phyloP scores from a whole-genome alignment of 2,888 invertebrate genomes.

The Drosophila parthenogenetica region DNA sequence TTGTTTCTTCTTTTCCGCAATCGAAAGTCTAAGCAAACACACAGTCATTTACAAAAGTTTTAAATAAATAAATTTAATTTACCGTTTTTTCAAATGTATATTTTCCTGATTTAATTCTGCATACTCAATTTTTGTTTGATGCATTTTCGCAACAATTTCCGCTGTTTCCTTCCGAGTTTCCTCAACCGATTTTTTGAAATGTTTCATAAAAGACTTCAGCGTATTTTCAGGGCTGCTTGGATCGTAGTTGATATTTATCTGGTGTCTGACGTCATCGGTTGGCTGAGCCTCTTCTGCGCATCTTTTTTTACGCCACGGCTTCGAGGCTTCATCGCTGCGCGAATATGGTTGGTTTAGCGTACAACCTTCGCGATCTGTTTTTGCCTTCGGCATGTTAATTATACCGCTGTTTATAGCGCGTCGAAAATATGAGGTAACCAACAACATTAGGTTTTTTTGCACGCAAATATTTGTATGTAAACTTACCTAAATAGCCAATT shows the following conservation, averaged over 20 bases:
- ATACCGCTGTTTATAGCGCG: not conserved
- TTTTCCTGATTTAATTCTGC: constrained; percentile 19
- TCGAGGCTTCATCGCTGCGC: not conserved
- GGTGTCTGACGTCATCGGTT: not conserved
- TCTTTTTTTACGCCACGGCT: not conserved
- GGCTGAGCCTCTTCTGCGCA: not conserved
- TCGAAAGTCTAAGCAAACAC: too few relatives aligned
- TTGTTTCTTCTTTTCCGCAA: not conserved
- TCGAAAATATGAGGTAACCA: not conserved
- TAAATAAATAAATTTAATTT: not conserved
- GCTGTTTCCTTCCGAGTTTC: not conserved
- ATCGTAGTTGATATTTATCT: not conserved
- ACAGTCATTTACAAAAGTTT: too few relatives aligned
- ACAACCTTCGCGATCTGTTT: not conserved
- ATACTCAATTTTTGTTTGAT: constrained; percentile 1
- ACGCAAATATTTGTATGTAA: too few relatives aligned
- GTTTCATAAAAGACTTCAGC: not conserved
- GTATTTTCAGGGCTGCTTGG: constrained; percentile 23
- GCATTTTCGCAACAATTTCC: constrained; percentile 6
- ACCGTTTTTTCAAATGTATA: constrained; percentile 20
- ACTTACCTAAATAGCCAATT: not conserved
- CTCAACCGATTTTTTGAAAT: constrained; percentile 5
- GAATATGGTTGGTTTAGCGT: not conserved
- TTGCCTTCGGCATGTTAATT: constrained; percentile 17
- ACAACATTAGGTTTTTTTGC: not conserved